Conservation (phyloP, 2,888 invertebrate species). For the Steinernema scapterisci region DNA sequence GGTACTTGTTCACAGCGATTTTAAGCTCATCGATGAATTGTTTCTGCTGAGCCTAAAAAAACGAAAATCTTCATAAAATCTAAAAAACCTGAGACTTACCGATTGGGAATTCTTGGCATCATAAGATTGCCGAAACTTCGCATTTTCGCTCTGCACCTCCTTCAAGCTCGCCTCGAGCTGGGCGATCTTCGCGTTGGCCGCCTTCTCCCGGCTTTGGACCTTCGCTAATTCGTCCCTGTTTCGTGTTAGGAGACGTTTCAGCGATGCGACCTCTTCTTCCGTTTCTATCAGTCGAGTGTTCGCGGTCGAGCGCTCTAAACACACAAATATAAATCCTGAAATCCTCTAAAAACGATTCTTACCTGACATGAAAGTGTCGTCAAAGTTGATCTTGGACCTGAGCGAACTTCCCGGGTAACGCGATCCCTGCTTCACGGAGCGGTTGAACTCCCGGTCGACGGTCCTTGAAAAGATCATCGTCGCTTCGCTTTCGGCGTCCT, state of each 20-base stretch:
- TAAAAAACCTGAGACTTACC: no score
- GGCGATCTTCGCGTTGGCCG: neutral
- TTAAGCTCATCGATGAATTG: neutral
- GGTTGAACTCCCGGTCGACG: neutral
- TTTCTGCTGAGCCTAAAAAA: neutral
- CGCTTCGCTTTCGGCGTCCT: conserved; percentile 7
- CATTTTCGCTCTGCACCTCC: neutral
- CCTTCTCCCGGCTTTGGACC: neutral
- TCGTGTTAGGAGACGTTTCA: neutral
- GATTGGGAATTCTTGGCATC: no score
- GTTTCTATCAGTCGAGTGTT: conserved; percentile 4
- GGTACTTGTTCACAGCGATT: neutral
- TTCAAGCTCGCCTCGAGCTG: conserved; percentile 7
- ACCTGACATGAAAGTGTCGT: conserved; percentile 17
- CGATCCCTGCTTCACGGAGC: neutral
- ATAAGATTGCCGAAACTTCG: neutral
- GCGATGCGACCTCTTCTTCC: neutral
- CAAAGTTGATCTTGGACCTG: neutral
- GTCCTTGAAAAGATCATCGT: neutral
- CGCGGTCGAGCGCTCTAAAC: neutral
- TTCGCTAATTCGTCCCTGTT: neutral
- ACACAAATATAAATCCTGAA: neutral
- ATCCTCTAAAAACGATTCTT: neutral
- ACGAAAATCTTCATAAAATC: neutral
- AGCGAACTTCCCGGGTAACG: neutral